These are phyloP conservation scores for Manis pentadactyla DNA, from an alignment of 2,797 vertebrate genomes.

Conservation along the genomic window DNA sequence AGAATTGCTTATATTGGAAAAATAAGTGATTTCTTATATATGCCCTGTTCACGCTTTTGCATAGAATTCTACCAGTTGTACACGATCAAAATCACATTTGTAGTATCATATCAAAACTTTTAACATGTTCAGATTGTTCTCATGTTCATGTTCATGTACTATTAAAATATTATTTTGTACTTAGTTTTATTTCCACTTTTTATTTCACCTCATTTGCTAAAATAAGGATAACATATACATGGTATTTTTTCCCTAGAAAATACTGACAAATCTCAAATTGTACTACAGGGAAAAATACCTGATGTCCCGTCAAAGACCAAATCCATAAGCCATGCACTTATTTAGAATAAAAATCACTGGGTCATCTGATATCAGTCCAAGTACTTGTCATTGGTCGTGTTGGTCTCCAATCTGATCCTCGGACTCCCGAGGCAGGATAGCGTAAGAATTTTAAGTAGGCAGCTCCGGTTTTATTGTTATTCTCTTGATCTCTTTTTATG, in stretches of 20 bases:
- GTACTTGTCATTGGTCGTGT: rapidly evolving
- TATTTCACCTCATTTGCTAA: conserved; percentile 78
- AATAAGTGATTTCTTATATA: conserved; percentile 50
- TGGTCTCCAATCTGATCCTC: background rate
- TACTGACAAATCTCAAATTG: background rate
- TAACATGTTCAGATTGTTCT: conserved; percentile 76
- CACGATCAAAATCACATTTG: conserved; percentile 76
- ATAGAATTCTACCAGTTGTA: conserved; percentile 63
- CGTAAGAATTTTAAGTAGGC: no score
- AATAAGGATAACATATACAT: background rate
- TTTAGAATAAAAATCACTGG: background rate
- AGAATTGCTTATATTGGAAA: conserved; percentile 61
- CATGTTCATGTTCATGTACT: conserved; percentile 82
- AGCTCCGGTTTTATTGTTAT: background rate
- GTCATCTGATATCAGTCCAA: background rate
- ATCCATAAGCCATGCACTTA: background rate
- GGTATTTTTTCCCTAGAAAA: conserved; percentile 59
- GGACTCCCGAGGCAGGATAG: background rate
- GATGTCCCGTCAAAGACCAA: background rate
- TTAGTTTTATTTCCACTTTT: conserved; percentile 83
- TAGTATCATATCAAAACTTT: conserved; percentile 73
- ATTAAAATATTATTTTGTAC: conserved; percentile 89
- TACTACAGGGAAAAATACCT: background rate
- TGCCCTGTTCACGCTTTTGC: conserved; percentile 69
- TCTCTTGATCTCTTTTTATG: background rate